A percentile compares a stretch with the other conserved stretches of the same genome.
Evolutionary conservation across 37 sponge, comb jelly and placozoan genomes (phyloP).

Genomic region (Agelas oroides): DNA sequence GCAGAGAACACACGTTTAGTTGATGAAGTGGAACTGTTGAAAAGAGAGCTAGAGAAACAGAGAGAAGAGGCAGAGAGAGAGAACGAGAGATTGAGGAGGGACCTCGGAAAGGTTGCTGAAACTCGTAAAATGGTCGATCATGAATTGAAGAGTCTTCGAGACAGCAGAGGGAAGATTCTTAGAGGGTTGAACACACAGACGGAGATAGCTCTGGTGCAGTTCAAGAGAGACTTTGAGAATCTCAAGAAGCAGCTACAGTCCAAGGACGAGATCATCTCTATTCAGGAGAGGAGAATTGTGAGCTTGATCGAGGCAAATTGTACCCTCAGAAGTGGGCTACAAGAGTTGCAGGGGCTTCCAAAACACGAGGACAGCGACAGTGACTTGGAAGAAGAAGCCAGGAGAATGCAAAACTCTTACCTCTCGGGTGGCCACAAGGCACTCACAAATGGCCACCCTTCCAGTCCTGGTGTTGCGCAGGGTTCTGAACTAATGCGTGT

Average conservation of each 20-base stretch:
- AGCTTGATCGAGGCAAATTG: constrained; percentile 60
- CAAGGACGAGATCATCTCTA: constrained; percentile 60
- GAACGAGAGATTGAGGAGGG: constrained; percentile 23
- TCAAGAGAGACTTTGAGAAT: constrained; percentile 67
- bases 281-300: constrained; percentile 58
- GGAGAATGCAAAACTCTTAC: background rate
- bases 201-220: constrained; percentile 56
- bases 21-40: constrained; percentile 41
- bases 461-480: no score
- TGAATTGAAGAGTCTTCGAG: constrained; percentile 32
- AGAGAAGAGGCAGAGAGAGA: constrained; percentile 39
- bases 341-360: constrained; percentile 38
- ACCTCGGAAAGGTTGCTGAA: constrained; percentile 18
- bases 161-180: constrained; percentile 59
- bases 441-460: no score
- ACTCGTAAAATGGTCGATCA: constrained; percentile 14
- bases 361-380: constrained; percentile 36
- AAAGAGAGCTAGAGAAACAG: constrained; percentile 27
- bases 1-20: constrained; percentile 31
- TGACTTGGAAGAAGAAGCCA: constrained; percentile 49
- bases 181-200: constrained; percentile 72
- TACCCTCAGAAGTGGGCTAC: constrained; percentile 62
- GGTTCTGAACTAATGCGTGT: constrained; percentile 22
- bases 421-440: background rate
- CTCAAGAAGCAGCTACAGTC: constrained; percentile 42